phyloP scores from a whole-genome alignment of 2,113 vertebrate species.

The Merops nubicus region DNA sequence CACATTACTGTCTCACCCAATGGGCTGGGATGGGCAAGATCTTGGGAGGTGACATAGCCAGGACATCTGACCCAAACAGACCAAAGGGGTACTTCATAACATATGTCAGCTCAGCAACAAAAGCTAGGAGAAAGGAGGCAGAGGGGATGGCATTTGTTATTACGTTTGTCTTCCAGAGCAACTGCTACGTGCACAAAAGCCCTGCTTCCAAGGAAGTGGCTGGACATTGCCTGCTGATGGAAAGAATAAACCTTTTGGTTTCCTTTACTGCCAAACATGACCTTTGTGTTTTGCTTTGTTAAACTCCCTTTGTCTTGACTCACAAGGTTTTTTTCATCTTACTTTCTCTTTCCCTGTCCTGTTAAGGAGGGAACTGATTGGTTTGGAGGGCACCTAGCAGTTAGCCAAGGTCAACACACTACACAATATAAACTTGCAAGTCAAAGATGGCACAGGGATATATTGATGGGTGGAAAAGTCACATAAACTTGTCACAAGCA shows the following conservation, averaged over 20 bases:
- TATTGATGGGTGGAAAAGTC: background rate
- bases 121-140: background rate
- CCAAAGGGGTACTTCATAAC: background rate
- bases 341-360: background rate
- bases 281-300: background rate
- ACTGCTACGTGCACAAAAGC: accelerated
- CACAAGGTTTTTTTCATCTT: background rate
- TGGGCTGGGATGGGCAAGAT: background rate
- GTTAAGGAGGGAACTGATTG: background rate
- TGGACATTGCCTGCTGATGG: background rate
- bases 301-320: background rate
- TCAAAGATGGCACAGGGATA: background rate
- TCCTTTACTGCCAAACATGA: accelerated
- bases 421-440: background rate
- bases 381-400: background rate
- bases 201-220: background rate
- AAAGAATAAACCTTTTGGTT: background rate
- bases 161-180: background rate
- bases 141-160: accelerated
- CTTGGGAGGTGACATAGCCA: background rate
- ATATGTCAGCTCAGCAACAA: background rate
- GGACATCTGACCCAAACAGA: background rate
- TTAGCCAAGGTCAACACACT: background rate
- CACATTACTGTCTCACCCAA: background rate
- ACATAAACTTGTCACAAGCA: background rate